Evolutionary conservation across 2,888 invertebrate genomes (phyloP), one percentile per base, ranked within the genome.

Genomic region (Ochropacha duplaris): DNA sequence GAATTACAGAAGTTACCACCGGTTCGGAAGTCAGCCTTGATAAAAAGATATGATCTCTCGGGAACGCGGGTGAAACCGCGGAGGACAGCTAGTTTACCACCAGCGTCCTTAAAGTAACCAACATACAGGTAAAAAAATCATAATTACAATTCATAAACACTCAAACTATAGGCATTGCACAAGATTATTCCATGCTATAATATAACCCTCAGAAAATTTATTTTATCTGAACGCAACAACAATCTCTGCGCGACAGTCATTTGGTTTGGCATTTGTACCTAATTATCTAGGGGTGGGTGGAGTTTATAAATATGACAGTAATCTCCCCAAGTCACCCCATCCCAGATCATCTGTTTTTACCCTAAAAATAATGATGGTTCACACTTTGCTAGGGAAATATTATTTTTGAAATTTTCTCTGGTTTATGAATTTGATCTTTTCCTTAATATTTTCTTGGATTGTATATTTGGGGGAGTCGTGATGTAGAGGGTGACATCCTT

Each of bases 221-320:
- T 39, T 39, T 16, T 1, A 8, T n/a, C 14, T 16, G 39, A 16
- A 39, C 16, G 6, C 1, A 39, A 39, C n/a, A 9, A 16, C 16
- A 16, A 4, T 16, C 12, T 14, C 14, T 14, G 5, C 5, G 3
- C n/a, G 3, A n/a, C 36, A n/a, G 36, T 4, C n/a, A 44, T 44
- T 44, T 44, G 9, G 9, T n/a, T 6, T 19, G 44, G 44, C 44
- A 19, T 64, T 62, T 71, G 61, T 63, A 62, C 72, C 58, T 79
- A 76, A 74, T 78, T 74, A 74, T 74, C 67, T 57, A 57, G 59
- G 56, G 66, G n/a, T 69, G 62, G 62, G 69, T 68, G 70, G 71
- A 69, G 66, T 57, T 65, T 61, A 64, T 68, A 78, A 77, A 76
- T 79, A 81, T 79, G 79, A 68, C 71, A 67, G 70, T 73, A 72